Conservation (phyloP, 2,888 invertebrate species). For the Patella ulyssiponensis region DNA sequence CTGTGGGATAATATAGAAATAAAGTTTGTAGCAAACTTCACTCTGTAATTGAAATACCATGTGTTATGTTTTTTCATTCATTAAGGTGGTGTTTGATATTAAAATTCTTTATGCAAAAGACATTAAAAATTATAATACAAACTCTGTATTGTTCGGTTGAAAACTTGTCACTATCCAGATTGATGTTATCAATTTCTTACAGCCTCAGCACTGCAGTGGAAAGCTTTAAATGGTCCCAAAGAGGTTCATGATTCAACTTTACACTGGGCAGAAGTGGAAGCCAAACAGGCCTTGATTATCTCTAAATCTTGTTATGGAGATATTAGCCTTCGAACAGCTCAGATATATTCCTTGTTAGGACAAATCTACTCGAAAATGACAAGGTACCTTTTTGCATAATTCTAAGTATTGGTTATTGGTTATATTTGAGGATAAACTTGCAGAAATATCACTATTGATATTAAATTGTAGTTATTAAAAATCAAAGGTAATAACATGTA, state of each 20-base stretch:
- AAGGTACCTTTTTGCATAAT: slow-evolving; percentile 38
- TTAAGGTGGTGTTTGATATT: background rate
- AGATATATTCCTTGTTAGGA: slow-evolving; percentile 58
- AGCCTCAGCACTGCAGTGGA: slow-evolving; percentile 65
- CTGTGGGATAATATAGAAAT: too few relatives aligned
- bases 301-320: slow-evolving; percentile 56
- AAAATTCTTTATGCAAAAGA: too few relatives aligned
- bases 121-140: too few relatives aligned
- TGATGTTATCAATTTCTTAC: background rate
- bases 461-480: background rate
- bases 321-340: slow-evolving; percentile 58
- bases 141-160: slow-evolving; percentile 15
- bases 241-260: slow-evolving; percentile 55
- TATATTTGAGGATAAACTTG: too few relatives aligned
- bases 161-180: too few relatives aligned
- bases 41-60: too few relatives aligned
- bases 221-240: slow-evolving; percentile 54
- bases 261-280: slow-evolving; percentile 59
- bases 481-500: background rate
- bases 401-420: too few relatives aligned
- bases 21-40: too few relatives aligned
- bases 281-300: slow-evolving; percentile 51
- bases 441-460: too few relatives aligned
- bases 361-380: slow-evolving; percentile 66
- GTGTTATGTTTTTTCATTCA: background rate